phyloP scores from a whole-genome alignment of 2,797 vertebrate genomes.

The Melanotaenia boesemani region DNA sequence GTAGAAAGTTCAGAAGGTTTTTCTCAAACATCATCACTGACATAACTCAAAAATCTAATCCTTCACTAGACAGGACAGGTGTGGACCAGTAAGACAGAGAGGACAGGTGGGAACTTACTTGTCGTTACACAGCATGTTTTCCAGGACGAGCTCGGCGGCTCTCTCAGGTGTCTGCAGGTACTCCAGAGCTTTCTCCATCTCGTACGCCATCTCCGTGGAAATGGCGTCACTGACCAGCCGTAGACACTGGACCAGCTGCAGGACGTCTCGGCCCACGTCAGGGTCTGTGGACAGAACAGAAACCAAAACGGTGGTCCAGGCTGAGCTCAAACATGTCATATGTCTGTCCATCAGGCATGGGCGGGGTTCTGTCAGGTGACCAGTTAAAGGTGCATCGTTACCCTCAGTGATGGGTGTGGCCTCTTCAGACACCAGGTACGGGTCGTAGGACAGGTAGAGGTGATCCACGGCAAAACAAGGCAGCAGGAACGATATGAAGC shows the following conservation, averaged over 20 bases:
- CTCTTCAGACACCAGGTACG: slow-evolving; percentile 89
- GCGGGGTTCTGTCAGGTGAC: neutral
- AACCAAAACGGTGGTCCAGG: no score
- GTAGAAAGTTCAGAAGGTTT: neutral
- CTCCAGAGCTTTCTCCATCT: slow-evolving; percentile 93
- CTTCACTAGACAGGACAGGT: neutral
- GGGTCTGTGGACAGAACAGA: slow-evolving; percentile 77
- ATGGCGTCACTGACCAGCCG: slow-evolving; percentile 89
- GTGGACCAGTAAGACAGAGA: no score
- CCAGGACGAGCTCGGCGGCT: slow-evolving; percentile 90
- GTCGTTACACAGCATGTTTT: slow-evolving; percentile 90
- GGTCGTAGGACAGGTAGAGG: slow-evolving; percentile 91
- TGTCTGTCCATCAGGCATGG: neutral
- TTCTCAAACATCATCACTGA: neutral
- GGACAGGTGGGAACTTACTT: slow-evolving; percentile 72
- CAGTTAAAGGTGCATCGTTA: slow-evolving; percentile 43
- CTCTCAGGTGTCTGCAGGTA: slow-evolving; percentile 91
- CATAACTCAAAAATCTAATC: no score
- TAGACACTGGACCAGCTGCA: slow-evolving; percentile 93
- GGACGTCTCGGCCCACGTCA: slow-evolving; percentile 87
- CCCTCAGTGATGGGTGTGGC: slow-evolving; percentile 90
- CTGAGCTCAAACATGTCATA: no score
- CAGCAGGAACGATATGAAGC: slow-evolving; percentile 90
- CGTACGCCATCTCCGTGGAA: slow-evolving; percentile 88
- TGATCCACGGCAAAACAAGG: slow-evolving; percentile 94